These are phyloP conservation scores for Watsonalla cultraria DNA, from an alignment of 2,888 invertebrate genomes.

Conservation along the genomic window DNA sequence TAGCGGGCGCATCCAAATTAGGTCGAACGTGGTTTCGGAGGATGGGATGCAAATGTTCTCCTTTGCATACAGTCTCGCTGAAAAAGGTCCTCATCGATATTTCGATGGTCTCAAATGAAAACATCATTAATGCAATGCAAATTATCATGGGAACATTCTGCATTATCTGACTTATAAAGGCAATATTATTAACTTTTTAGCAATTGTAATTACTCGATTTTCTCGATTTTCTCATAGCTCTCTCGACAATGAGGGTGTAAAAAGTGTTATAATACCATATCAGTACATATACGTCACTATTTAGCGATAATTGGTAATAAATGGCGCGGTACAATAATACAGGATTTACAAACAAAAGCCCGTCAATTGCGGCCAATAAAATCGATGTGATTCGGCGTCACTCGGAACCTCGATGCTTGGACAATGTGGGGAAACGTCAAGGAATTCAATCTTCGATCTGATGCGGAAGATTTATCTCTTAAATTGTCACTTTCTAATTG, in stretches of 20 bases:
- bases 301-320: slow-evolving; percentile 40
- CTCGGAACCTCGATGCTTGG: slow-evolving; percentile 24
- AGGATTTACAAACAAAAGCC: slow-evolving; percentile 65
- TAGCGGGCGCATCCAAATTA: slow-evolving; percentile 71
- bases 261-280: slow-evolving; percentile 19
- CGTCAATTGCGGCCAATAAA: slow-evolving; percentile 61
- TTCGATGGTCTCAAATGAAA: slow-evolving; percentile 50
- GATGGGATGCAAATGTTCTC: slow-evolving; percentile 67
- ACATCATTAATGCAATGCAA: slow-evolving; percentile 66
- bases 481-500: slow-evolving; percentile 19
- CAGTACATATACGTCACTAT: slow-evolving; percentile 29
- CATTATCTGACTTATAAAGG: slow-evolving; percentile 9
- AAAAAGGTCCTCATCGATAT: slow-evolving; percentile 47
- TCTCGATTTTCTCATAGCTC: neutral
- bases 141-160: slow-evolving; percentile 44
- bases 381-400: slow-evolving; percentile 56
- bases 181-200: neutral
- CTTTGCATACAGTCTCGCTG: slow-evolving; percentile 55
- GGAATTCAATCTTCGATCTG: slow-evolving; percentile 36
- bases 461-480: slow-evolving; percentile 28
- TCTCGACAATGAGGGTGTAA: slow-evolving; percentile 1
- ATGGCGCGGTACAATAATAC: slow-evolving; percentile 27
- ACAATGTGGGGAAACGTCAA: slow-evolving; percentile 58
- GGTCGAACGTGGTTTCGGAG: slow-evolving; percentile 50
- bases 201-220: neutral